Percentiles rank a stretch among this genome's conserved stretches.
Conservation (phyloP, 2,113 vertebrate genomes). For the Gallinago undulata region DNA sequence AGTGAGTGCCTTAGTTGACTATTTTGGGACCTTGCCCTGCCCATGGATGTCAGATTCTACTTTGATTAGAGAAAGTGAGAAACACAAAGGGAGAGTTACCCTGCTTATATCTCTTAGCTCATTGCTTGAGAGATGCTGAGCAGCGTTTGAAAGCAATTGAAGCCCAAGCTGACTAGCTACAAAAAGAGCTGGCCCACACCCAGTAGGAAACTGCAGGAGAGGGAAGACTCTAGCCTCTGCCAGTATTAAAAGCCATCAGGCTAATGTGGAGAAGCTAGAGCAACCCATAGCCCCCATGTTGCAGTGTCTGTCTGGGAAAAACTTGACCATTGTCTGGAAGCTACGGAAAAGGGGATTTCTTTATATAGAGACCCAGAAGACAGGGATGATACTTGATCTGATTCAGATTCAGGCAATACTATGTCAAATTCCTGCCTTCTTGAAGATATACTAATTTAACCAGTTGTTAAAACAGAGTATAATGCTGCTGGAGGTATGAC, state of each 20-base stretch:
- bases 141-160: neutral
- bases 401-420: neutral
- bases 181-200: neutral
- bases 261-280: neutral
- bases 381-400: neutral
- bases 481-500: neutral
- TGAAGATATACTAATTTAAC: neutral
- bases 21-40: neutral
- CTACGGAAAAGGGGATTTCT: neutral
- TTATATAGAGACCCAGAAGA: neutral
- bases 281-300: fast-evolving
- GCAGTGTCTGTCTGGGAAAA: neutral
- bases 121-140: neutral
- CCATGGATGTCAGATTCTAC: fast-evolving
- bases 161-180: neutral
- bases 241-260: neutral
- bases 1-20: neutral
- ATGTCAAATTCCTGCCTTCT: neutral
- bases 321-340: neutral
- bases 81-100: neutral
- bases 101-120: neutral
- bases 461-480: neutral
- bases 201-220: neutral
- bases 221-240: neutral
- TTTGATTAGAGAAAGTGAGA: neutral